Conservation (phyloP, 2,888 invertebrate species). For the Lumbricus terrestris region DNA sequence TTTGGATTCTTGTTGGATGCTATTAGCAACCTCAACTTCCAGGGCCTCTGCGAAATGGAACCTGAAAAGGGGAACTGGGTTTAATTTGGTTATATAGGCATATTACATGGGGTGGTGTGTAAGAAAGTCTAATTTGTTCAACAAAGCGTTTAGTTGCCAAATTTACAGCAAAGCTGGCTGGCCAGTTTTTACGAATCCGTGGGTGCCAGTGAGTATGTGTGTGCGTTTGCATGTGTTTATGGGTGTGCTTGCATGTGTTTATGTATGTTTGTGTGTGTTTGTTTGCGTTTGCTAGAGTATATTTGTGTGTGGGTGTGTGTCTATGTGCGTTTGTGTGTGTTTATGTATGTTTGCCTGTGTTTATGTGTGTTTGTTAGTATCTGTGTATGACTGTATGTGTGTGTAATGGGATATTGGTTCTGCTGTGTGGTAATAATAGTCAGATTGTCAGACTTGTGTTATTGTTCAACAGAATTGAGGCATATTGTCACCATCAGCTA, state of each 20-base stretch:
- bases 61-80: not conserved
- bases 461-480: no score
- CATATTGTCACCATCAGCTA: not conserved
- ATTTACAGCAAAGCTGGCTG: not conserved
- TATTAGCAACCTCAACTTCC: not conserved
- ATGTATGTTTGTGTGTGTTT: not conserved
- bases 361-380: not conserved
- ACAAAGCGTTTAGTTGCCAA: not conserved
- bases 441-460: not conserved
- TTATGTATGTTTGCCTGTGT: no score
- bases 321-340: not conserved
- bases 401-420: not conserved
- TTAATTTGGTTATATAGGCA: not conserved
- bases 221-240: not conserved
- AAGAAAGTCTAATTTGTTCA: not conserved
- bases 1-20: not conserved
- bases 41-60: not conserved
- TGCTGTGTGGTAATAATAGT: not conserved
- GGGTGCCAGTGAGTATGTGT: not conserved
- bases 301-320: not conserved
- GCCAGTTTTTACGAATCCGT: not conserved
- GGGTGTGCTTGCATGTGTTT: not conserved
- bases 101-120: not conserved
- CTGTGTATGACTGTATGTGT: not conserved
- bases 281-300: not conserved